Conservation (phyloP, 2,797 vertebrate species). For the Malacoraja senta region DNA sequence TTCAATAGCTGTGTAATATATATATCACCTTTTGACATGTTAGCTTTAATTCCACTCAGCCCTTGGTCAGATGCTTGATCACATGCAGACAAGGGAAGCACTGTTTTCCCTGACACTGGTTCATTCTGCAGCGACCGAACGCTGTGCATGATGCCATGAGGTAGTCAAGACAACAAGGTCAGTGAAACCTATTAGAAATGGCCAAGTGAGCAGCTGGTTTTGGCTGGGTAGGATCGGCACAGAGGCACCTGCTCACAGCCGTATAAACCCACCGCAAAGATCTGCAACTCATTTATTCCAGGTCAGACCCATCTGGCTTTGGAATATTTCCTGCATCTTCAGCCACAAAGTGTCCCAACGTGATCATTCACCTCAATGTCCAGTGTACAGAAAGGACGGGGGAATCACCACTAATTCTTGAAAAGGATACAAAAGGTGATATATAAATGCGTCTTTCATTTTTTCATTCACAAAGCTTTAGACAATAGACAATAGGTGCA, state of each 20-base stretch:
- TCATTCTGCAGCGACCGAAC: conserved; percentile 50
- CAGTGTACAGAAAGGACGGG: no score
- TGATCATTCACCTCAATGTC: no score
- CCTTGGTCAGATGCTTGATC: conserved; percentile 51
- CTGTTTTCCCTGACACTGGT: conserved; percentile 36
- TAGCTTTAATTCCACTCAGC: conserved; percentile 61
- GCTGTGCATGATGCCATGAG: conserved; percentile 50
- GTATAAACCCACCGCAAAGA: conserved; percentile 43
- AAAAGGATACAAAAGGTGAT: background rate
- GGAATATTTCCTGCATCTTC: background rate
- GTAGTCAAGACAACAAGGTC: conserved; percentile 59
- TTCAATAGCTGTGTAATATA: conserved; percentile 54
- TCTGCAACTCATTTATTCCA: conserved; percentile 45
- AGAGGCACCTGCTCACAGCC: conserved; percentile 58
- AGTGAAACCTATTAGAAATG: conserved; percentile 61
- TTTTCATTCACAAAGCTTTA: background rate
- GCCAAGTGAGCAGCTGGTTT: conserved; percentile 59
- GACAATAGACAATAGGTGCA: no score
- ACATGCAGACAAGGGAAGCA: conserved; percentile 46
- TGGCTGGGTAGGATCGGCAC: conserved; percentile 56
- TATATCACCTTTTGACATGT: conserved; percentile 51
- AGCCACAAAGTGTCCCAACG: no score
- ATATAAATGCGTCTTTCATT: background rate
- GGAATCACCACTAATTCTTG: background rate
- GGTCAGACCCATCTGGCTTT: background rate